Evolutionary conservation across 1,140 invertebrate genomes (phyloP), one percentile per base, ranked within the genome.

Genomic region (Melanaphis sacchari): DNA sequence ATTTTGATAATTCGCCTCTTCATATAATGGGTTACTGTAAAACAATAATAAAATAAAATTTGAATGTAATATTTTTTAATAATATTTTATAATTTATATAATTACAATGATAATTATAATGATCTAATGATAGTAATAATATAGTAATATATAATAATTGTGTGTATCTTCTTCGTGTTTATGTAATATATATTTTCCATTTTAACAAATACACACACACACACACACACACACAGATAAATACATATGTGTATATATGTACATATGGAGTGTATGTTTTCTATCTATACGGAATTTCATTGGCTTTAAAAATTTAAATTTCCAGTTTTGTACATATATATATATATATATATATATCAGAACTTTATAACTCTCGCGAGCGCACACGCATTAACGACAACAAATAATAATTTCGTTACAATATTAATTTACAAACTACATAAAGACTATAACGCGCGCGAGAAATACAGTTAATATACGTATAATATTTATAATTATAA

Each of bases 101-200:
- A 92, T 92, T 92, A 92, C 91, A 92, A 40, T 92, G 76, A 91
- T 91, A 76, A 91, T 91, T 76, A 91, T 91, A n/a, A 91, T 76
- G 18, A 40, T 84, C 26, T 90, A 91, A 82, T 82, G n/a, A 81
- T 84, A 41, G 9, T 92, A 92, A 93, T 93, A 82, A 93, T 93
- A 91, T 46, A 87, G 41, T 87, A 89, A 89, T 89, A 49, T 84
- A 93, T 84, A 84, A 93, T 93, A 93, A 93, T 93, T 93, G 91
- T 93, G 59, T 91, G 46, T 93, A 93, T 49, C 49, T 90, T 84
- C 76, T 46, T 93, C 43, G 22, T 92, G 43, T 38, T n/a, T 46
- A 24, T 91, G 36, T 49, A 89, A 36, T 89, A 89, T 24, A 52
- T 52, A 59, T 59, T 31, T 59, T 40, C 59, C 52, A 59, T 31